A percentile compares a stretch with the other conserved stretches of the same genome.
Conservation (phyloP, 1,140 invertebrate species). For the Saccostrea cuccullata region DNA sequence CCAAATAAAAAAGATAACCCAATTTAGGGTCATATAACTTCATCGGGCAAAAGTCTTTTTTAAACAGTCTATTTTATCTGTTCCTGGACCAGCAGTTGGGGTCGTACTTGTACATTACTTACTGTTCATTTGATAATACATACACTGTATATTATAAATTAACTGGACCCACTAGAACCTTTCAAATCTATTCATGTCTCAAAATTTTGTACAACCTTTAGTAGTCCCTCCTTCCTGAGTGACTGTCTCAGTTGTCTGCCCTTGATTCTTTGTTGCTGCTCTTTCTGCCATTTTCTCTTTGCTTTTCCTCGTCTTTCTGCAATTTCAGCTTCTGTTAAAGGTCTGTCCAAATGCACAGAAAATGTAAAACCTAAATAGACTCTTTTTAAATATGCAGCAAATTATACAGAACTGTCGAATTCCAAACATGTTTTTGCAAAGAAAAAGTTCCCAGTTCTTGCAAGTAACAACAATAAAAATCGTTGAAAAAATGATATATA, state of each 20-base stretch:
- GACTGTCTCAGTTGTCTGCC: conserved; percentile 8
- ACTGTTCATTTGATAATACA: too few species aligned
- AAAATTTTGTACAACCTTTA: not conserved
- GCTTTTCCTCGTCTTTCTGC: conserved; percentile 85
- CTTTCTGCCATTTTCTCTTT: conserved; percentile 78
- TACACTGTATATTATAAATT: too few species aligned
- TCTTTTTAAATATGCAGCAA: not conserved
- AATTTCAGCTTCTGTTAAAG: conserved; percentile 88
- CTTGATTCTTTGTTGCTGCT: not conserved
- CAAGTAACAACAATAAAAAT: too few species aligned
- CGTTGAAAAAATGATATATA: too few species aligned
- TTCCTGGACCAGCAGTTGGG: too few species aligned
- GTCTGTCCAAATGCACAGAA: conserved; percentile 76
- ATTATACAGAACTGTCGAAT: not conserved
- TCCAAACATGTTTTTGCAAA: too few species aligned
- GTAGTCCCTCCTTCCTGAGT: not conserved
- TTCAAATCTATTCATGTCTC: not conserved
- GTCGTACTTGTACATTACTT: too few species aligned
- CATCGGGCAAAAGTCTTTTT: too few species aligned
- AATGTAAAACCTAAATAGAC: conserved; percentile 74
- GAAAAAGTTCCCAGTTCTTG: too few species aligned
- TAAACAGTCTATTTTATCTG: too few species aligned
- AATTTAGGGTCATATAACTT: too few species aligned
- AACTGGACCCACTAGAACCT: not conserved
- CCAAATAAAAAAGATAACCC: too few species aligned